Percentiles rank a stretch among this genome's conserved stretches.
Evolutionary conservation across 2,113 vertebrate species (phyloP).

Genomic region (Rhinolophus sinicus): DNA sequence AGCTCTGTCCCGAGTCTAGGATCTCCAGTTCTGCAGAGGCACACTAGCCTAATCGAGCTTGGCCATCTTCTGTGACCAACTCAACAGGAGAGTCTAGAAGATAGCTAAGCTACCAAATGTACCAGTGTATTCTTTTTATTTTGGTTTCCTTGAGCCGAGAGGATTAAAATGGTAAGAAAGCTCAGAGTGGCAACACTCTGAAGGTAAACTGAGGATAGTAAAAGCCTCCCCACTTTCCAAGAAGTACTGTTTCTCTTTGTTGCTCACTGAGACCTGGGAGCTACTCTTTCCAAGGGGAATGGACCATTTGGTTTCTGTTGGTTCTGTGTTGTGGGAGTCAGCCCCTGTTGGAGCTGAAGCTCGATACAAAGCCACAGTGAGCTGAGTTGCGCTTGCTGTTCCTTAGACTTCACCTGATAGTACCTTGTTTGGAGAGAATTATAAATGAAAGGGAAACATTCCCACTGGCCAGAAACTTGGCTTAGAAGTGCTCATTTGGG

Average conservation of each 20-base stretch:
- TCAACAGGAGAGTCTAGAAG: background rate
- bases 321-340: constrained; percentile 7
- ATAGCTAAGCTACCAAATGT: background rate
- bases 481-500: constrained; percentile 59
- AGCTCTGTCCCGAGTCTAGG: background rate
- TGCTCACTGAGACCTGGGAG: background rate
- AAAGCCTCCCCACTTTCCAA: background rate
- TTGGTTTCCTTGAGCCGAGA: background rate
- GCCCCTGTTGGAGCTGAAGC: background rate
- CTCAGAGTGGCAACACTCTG: background rate
- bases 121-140: background rate
- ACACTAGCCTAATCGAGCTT: background rate
- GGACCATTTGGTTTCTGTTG: background rate
- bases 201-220: background rate
- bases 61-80: background rate
- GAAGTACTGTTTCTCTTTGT: background rate
- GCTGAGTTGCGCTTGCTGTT: background rate
- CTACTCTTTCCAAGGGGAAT: background rate
- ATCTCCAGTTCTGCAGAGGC: background rate
- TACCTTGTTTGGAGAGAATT: constrained; percentile 70
- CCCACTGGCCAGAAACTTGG: constrained; percentile 56
- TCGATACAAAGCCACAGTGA: background rate
- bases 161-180: background rate
- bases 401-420: background rate
- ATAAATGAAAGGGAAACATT: constrained; percentile 59